Evolutionary conservation across 2,797 vertebrate species (phyloP), one percentile per base, ranked within the genome.

Genomic region (Echiichthys vipera): DNA sequence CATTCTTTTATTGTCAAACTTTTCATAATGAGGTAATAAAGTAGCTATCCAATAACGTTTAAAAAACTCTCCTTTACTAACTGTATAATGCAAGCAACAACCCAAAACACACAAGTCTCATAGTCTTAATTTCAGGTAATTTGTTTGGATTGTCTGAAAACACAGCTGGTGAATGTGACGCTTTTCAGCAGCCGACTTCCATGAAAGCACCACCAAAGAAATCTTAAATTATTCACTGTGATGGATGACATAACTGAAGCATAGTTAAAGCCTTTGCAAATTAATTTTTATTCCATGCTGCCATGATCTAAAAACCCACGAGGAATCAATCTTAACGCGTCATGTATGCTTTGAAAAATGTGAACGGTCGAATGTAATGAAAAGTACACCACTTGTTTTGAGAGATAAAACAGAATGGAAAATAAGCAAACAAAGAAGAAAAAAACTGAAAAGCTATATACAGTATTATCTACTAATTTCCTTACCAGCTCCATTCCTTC

Each of bases 401-500:
- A 57, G 2, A 2, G 18, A 8, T 0, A 64, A 64, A 57, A 29
- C 10, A 20, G 30, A 71, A n/a, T n/a, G 15, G 6, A 5, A 42
- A 6, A 30, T 10, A 47, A 42, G 20, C 0, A 17, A 10, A 40
- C 8, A 46, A 42, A 6, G 14, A 29, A 25, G 5, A 14, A 7
- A n/a, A n/a, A n/a, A n/a, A n/a, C n/a, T n/a, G n/a, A n/a, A n/a
- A n/a, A n/a, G n/a, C n/a, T n/a, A n/a, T n/a, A n/a, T 15, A 9
- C 7, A 10, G 30, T 40, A 29, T 54, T 15, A 65, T 55, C 2
- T 0, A 29, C 18, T 27, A 0, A 18, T 51, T 67, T 71, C 10
- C 94, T 88, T 90, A 99, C 98, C 95, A 98, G 89, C 85, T 98
- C 97, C 18, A 97, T 30, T 40, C 95, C 95, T 18, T 95, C 91